Evolutionary conservation across 2,113 vertebrate genomes (phyloP), one percentile per base, ranked within the genome.

Genomic region (Rhea pennata): DNA sequence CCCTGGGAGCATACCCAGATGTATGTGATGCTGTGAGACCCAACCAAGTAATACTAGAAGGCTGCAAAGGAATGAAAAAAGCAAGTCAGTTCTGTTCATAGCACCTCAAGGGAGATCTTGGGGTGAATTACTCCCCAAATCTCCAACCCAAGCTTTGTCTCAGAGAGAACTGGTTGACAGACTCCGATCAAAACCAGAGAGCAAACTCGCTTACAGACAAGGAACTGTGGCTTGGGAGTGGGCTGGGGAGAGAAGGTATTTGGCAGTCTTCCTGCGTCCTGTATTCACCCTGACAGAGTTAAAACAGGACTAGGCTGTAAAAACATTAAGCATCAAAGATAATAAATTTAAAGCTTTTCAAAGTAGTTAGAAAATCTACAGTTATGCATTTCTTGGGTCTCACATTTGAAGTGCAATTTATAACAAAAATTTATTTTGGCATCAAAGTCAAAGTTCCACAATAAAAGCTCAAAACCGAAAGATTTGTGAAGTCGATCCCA

Each of bases 281-380:
- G 19, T 33, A 90, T 42, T 86, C 31, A 84, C 33, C 86, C 54
- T 66, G 9, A 64, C 72, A 74, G 59, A 75, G 13, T 81, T 81
- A 75, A 85, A 95, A 87, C 77, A 93, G 42, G 76, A 58, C 69
- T 91, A 87, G 93, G 74, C 76, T 96, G 87, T 91, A 85, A 94
- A 83, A 94, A 94, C 69, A 95, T 78, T 69, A 93, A 36, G 31
- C n/a, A 66, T 75, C 56, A 46, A 72, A 84, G 19, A 23, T 71
- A 59, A 80, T 94, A 7, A 95, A 70, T 81, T 83, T 71, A 78
- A 91, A 96, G 65, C 26, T 94, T 89, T 96, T 87, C 89, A 59
- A 89, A 89, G 64, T 64, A 81, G 70, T 44, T 59, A 90, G 65
- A 70, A 70, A 53, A 83, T 85, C 14, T 72, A 91, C 7, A 86